A percentile compares a stretch with the other conserved stretches of the same genome.
These are phyloP conservation scores for Chiridota heheva DNA, from an alignment of 35 echinoderm and acorn worm species.

Conservation along the genomic window DNA sequence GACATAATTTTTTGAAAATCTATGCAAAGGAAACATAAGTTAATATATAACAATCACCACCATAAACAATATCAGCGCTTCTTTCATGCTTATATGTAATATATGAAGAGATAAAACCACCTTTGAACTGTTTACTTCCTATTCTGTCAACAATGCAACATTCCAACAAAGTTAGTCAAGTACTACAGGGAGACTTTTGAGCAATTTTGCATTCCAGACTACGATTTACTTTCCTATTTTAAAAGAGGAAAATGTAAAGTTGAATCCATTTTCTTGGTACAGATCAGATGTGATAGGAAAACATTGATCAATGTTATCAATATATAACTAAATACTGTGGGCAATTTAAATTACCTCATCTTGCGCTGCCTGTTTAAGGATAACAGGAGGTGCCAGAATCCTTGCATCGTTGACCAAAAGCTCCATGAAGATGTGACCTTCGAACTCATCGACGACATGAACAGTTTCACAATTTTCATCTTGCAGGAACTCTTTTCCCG, in stretches of 20 bases:
- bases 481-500: constrained; percentile 67
- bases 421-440: constrained; percentile 54
- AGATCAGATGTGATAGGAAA: background rate
- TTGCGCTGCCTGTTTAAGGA: constrained; percentile 64
- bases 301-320: background rate
- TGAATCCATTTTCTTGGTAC: background rate
- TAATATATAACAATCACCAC: too few relatives aligned
- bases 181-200: too few relatives aligned
- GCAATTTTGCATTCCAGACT: background rate
- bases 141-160: too few relatives aligned
- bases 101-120: too few relatives aligned
- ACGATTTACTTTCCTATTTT: background rate
- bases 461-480: constrained; percentile 63
- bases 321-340: background rate
- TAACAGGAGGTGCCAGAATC: constrained; percentile 75
- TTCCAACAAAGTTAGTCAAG: too few relatives aligned
- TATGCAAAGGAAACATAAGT: too few relatives aligned
- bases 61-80: too few relatives aligned
- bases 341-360: constrained; percentile 62
- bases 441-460: constrained; percentile 82
- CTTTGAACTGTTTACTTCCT: too few relatives aligned
- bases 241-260: background rate
- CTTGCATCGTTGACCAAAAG: constrained; percentile 37
- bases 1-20: too few relatives aligned
- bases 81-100: too few relatives aligned